Percentiles rank a stretch among this genome's conserved stretches.
Evolutionary conservation across 2,113 vertebrate genomes (phyloP).

Genomic region (Asarcornis scutulata): DNA sequence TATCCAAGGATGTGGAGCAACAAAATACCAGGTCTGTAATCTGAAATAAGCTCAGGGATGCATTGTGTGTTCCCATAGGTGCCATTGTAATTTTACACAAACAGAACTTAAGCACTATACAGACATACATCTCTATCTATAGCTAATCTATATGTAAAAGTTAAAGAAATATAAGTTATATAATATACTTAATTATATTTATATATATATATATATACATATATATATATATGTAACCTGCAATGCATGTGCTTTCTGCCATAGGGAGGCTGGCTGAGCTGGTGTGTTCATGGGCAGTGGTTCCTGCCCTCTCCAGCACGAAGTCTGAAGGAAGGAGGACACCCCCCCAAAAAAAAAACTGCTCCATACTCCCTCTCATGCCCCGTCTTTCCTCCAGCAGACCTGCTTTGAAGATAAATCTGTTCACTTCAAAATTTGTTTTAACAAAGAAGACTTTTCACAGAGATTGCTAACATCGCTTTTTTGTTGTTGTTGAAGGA

Average conservation of each 20-base stretch:
- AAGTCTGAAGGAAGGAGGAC: neutral
- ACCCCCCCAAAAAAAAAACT: neutral
- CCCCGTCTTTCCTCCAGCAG: neutral
- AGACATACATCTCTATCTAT: neutral
- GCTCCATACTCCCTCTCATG: neutral
- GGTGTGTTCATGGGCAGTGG: rapidly evolving
- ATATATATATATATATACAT: too few species aligned
- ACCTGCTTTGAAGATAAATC: neutral
- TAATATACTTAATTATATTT: too few species aligned
- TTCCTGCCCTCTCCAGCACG: neutral
- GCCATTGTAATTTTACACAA: neutral
- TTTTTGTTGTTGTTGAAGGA: neutral
- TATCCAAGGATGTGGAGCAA: neutral
- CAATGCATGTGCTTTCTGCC: neutral
- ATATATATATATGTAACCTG: neutral
- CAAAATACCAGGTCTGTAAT: neutral
- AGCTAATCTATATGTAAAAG: neutral
- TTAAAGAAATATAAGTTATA: too few species aligned
- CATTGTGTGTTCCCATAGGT: rapidly evolving
- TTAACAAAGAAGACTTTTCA: neutral
- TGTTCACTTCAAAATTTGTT: neutral
- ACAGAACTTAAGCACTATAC: neutral
- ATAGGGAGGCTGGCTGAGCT: neutral
- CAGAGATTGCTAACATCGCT: neutral
- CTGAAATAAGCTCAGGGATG: neutral